phyloP scores from a whole-genome alignment of 2,888 invertebrate genomes.

The Callimorpha dominula region DNA sequence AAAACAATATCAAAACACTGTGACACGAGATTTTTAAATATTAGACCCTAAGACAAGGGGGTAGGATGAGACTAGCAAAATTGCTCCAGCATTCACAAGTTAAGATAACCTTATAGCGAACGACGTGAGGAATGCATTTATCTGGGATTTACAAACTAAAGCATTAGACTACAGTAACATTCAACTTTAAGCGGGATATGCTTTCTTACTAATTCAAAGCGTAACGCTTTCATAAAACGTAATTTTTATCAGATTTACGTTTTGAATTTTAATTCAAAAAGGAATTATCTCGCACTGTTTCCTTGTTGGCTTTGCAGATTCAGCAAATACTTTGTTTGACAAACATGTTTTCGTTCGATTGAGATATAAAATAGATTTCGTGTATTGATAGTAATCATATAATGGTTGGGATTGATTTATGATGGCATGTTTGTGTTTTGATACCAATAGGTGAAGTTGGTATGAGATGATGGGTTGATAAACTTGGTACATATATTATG shows the following conservation, averaged over 20 bases:
- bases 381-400: conserved; percentile 45
- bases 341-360: conserved; percentile 49
- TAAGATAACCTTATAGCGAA: no score
- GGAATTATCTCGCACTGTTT: conserved; percentile 13
- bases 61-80: no score
- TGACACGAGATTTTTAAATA: no score
- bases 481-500: conserved; percentile 2
- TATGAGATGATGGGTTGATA: conserved; percentile 1
- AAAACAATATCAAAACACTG: no score
- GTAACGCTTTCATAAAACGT: conserved; percentile 23
- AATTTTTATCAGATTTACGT: conserved; percentile 30
- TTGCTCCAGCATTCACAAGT: no score
- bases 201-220: conserved; percentile 18
- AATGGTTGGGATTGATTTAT: conserved; percentile 42
- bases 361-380: conserved; percentile 44
- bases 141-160: no score
- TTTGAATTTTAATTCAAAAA: conserved; percentile 32
- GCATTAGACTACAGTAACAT: no score
- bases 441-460: conserved; percentile 17
- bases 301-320: conserved; percentile 2
- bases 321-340: conserved; percentile 31
- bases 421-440: conserved; percentile 37
- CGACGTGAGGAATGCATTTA: no score
- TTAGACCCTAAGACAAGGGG: no score
- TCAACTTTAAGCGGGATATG: no score